These are phyloP conservation scores for Apostichopus leukothele DNA, from an alignment of 53 echinoderm and acorn worm genomes.

Conservation along the genomic window DNA sequence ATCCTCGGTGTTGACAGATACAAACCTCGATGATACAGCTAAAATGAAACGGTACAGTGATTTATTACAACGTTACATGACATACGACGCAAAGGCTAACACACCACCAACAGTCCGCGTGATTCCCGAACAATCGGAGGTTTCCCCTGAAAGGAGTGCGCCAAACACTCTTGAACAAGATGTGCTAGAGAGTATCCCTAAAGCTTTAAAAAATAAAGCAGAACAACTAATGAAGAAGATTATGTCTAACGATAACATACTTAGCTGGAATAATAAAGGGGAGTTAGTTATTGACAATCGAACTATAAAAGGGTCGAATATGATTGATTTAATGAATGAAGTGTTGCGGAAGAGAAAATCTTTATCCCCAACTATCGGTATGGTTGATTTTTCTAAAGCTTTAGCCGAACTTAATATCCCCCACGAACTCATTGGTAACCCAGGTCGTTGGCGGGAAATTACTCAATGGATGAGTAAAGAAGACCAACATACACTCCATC, in stretches of 20 bases:
- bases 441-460: conserved; percentile 48
- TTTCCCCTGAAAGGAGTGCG: too few relatives aligned
- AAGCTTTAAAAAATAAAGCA: conserved; percentile 9
- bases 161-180: neutral
- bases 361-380: neutral
- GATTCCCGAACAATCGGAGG: neutral
- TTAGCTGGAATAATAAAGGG: conserved; percentile 1
- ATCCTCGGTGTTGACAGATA: neutral
- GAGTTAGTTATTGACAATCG: conserved; percentile 3
- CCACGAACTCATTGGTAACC: conserved; percentile 53
- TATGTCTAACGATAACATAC: neutral
- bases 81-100: neutral
- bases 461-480: neutral
- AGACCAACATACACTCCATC: neutral
- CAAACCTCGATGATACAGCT: conserved; percentile 1
- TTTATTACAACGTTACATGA: conserved; percentile 13
- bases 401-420: conserved; percentile 47
- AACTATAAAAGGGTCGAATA: conserved; percentile 46
- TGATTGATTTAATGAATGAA: conserved; percentile 58
- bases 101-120: neutral
- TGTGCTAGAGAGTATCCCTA: conserved; percentile 14
- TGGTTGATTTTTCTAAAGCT: conserved; percentile 28
- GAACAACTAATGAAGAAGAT: neutral
- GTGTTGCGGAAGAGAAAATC: conserved; percentile 47
- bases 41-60: conserved; percentile 29